Conservation (phyloP, 1,140 invertebrate species). For the Drosophila cardini region DNA sequence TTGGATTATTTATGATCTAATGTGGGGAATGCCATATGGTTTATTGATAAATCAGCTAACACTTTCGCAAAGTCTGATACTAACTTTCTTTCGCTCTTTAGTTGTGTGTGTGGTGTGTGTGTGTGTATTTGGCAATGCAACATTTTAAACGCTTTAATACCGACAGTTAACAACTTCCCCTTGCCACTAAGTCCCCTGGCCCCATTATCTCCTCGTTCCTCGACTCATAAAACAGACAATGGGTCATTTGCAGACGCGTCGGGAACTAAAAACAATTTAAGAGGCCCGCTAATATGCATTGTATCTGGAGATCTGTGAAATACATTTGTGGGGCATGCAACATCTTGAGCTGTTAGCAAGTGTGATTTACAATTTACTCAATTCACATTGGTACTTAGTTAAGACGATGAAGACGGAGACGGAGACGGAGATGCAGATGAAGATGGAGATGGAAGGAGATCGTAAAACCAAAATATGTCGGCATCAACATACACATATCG, state of each 20-base stretch:
- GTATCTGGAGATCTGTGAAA: slow-evolving; percentile 34
- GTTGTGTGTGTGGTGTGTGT: slow-evolving; percentile 23
- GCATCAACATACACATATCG: slow-evolving; percentile 37
- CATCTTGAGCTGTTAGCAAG: slow-evolving; percentile 49
- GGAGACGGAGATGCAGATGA: too few relatives aligned
- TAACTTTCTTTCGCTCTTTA: neutral
- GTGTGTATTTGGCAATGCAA: slow-evolving; percentile 64
- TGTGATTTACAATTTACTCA: slow-evolving; percentile 74
- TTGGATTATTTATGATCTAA: slow-evolving; percentile 32
- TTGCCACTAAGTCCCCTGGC: neutral
- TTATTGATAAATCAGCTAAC: slow-evolving; percentile 8
- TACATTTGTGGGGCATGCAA: slow-evolving; percentile 17
- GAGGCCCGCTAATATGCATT: slow-evolving; percentile 72
- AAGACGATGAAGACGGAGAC: slow-evolving; percentile 2
- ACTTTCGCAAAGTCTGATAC: slow-evolving; percentile 9
- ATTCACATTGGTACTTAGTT: slow-evolving; percentile 51
- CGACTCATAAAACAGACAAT: slow-evolving; percentile 52
- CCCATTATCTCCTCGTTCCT: too few relatives aligned
- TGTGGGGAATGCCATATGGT: neutral
- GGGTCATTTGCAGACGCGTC: slow-evolving; percentile 77
- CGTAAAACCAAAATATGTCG: slow-evolving; percentile 75
- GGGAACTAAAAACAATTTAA: slow-evolving; percentile 78
- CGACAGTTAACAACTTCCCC: slow-evolving; percentile 45
- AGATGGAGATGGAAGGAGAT: slow-evolving; percentile 29
- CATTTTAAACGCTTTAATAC: slow-evolving; percentile 71